Conservation (phyloP, 2,888 invertebrate species). For the Hylaea fasciaria region DNA sequence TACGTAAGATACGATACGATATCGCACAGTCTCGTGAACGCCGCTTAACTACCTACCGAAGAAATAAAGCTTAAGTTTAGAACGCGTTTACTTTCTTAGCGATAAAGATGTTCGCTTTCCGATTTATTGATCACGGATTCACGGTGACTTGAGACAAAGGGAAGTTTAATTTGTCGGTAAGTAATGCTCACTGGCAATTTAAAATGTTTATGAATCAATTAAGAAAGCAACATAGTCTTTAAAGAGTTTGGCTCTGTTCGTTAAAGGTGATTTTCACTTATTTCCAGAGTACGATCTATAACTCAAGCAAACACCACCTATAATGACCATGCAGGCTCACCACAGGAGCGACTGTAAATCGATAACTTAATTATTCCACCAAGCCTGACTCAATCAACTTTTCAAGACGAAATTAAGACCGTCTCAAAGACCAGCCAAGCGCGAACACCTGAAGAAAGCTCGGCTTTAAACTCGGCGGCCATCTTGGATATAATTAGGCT, state of each 20-base stretch:
- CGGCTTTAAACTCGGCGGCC: constrained; percentile 51
- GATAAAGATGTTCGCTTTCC: constrained; percentile 76
- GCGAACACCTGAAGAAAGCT: constrained; percentile 53
- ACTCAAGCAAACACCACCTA: too few relatives aligned
- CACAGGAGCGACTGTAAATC: not conserved
- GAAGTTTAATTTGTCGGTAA: constrained; percentile 31
- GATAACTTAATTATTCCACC: constrained; percentile 29
- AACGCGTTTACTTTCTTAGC: constrained; percentile 70
- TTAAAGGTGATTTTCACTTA: too few relatives aligned
- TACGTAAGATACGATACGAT: not conserved
- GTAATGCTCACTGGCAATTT: constrained; percentile 5
- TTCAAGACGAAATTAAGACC: constrained; percentile 41
- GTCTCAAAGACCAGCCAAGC: constrained; percentile 53
- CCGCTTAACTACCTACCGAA: constrained; percentile 9
- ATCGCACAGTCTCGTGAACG: constrained; percentile 7
- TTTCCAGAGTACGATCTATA: too few relatives aligned
- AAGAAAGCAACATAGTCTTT: too few relatives aligned
- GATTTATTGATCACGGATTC: constrained; percentile 74
- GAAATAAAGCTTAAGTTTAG: constrained; percentile 75
- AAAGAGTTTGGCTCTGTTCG: too few relatives aligned
- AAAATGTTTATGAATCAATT: not conserved
- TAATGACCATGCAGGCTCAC: not conserved
- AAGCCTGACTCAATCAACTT: constrained; percentile 29
- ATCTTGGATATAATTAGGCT: constrained; percentile 81
- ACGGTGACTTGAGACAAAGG: constrained; percentile 38